Evolutionary conservation across 1,140 invertebrate genomes (phyloP), one percentile per base, ranked within the genome.

Genomic region (Anoplolepis gracilipes): DNA sequence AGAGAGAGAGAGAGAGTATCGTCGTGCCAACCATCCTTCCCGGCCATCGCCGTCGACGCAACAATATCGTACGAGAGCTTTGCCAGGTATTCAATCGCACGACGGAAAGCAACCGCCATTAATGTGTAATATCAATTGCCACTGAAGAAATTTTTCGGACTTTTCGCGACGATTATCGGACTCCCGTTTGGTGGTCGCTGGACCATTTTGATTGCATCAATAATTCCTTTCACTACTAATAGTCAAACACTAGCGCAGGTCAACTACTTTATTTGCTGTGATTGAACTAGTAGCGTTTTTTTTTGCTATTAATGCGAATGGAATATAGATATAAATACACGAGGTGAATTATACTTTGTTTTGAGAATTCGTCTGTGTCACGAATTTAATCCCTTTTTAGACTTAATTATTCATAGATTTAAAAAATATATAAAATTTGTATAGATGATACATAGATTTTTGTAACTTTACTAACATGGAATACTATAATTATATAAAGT

Each of bases 21-120:
- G 42, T 53, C 62, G 61, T 57, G 73, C 84, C 53, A n/a, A n/a
- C n/a, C 72, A 77, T 65, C 42, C 28, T 36, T 62, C 57, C 55
- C 8, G 5, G 19, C 22, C 49, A 33, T 39, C 30, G 62, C 28
- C 57, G 39, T 42, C 85, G 70, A 46, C 64, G 87, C 72, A 90
- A 89, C 85, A 90, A 87, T 89, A 87, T 90, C 88, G 85, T 59
- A 55, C 79, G 69, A 88, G 77, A 79, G 67, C 75, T 59, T 64
- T 78, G 59, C 33, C 28, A 55, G 36, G 33, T 67, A 82, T 86
- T 86, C 77, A 86, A 86, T 85, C 65, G 64, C 33, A 46, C 49
- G 73, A 73, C 55, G 53, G 53, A 61, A 69, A 39, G 67, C 39
- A 57, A 25, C 78, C 36, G 39, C 70, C 67, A 30, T 36, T n/a